A percentile compares a stretch with the other conserved stretches of the same genome.
Conservation (phyloP, 2,888 invertebrate species). For the Nemotelus nigrinus region DNA sequence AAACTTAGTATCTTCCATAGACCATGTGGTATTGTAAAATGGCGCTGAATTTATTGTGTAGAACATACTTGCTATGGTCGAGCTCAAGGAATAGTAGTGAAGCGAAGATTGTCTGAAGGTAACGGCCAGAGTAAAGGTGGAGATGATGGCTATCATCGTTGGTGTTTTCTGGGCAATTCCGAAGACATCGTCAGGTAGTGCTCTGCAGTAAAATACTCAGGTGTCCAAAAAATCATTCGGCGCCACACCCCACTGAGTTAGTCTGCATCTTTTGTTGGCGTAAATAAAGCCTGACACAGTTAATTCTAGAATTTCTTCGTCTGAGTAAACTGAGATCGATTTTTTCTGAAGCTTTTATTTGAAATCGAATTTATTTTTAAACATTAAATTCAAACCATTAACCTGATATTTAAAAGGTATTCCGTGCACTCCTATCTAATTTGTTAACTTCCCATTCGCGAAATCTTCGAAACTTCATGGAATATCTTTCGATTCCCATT, state of each 20-base stretch:
- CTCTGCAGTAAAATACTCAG: slow-evolving; percentile 44
- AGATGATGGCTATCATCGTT: slow-evolving; percentile 67
- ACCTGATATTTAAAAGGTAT: too few species aligned
- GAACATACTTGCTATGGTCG: neutral
- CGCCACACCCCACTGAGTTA: slow-evolving; percentile 51
- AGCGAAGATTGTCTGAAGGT: slow-evolving; percentile 52
- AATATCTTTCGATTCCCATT: too few species aligned
- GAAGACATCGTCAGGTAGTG: neutral
- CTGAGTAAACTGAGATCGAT: neutral
- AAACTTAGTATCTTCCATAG: neutral
- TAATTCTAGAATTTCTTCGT: slow-evolving; percentile 18
- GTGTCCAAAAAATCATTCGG: slow-evolving; percentile 50
- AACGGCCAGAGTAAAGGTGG: slow-evolving; percentile 58
- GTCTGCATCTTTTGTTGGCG: slow-evolving; percentile 21
- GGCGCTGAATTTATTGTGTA: neutral
- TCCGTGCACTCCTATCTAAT: too few species aligned
- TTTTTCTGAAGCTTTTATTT: slow-evolving; percentile 15
- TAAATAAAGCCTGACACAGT: slow-evolving; percentile 24
- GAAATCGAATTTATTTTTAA: neutral
- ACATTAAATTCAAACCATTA: too few species aligned
- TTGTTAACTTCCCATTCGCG: too few species aligned
- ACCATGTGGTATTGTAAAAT: neutral
- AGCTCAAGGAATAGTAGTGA: neutral
- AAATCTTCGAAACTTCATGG: too few species aligned
- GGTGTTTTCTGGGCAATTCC: slow-evolving; percentile 52